A percentile compares a stretch with the other conserved stretches of the same genome.
phyloP scores from a whole-genome alignment of 2,888 invertebrate genomes.

The Teinopalpus imperialis region DNA sequence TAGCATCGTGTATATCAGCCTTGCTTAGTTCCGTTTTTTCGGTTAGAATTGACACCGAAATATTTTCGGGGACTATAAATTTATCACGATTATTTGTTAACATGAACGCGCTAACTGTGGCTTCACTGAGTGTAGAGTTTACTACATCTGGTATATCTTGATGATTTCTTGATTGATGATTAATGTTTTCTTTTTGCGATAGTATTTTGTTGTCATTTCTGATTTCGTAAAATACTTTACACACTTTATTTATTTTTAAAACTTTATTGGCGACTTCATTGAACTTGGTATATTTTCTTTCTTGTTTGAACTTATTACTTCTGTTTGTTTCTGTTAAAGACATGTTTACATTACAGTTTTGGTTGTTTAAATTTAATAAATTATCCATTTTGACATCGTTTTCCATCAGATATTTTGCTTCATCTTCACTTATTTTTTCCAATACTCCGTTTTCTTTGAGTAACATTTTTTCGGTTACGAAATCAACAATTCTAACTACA shows the following conservation, averaged over 20 bases:
- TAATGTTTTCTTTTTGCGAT: constrained; percentile 18
- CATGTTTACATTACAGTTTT: constrained; percentile 29
- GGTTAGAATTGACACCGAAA: constrained; percentile 60
- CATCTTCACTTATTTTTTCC: constrained; percentile 70
- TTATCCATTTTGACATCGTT: constrained; percentile 41
- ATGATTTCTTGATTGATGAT: constrained; percentile 39
- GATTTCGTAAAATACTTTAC: constrained; percentile 51
- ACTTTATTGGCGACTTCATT: constrained; percentile 52
- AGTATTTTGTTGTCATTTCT: constrained; percentile 37
- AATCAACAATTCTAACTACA: constrained; percentile 76
- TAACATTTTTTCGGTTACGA: constrained; percentile 80
- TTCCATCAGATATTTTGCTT: constrained; percentile 64
- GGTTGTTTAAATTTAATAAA: constrained; percentile 25
- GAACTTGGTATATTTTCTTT: constrained; percentile 47
- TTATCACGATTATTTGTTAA: constrained; percentile 51
- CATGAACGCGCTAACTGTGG: constrained; percentile 44
- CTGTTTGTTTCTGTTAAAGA: constrained; percentile 14
- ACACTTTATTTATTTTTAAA: constrained; percentile 55
- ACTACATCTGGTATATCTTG: constrained; percentile 70
- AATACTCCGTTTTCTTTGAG: constrained; percentile 75
- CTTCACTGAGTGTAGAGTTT: constrained; percentile 67
- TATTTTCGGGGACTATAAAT: constrained; percentile 64
- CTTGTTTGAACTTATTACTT: constrained; percentile 24
- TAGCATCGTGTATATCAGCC: neutral
- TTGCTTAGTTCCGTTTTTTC: constrained; percentile 44